Conservation (phyloP, 2,888 invertebrate genomes). For the Chironomus tentans region DNA sequence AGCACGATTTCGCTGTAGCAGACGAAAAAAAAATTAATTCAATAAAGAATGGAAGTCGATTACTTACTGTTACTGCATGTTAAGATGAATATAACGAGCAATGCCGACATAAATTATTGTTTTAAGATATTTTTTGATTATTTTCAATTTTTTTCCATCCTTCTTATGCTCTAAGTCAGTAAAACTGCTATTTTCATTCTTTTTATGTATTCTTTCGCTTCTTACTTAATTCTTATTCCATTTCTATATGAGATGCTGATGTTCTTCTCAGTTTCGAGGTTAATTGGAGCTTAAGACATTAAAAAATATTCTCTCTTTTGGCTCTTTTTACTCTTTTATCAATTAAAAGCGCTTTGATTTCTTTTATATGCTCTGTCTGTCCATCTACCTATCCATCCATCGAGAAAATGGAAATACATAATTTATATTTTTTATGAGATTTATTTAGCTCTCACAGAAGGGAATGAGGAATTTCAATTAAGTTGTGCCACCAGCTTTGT, state of each 20-base stretch:
- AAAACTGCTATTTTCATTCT: background rate
- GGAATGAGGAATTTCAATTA: background rate
- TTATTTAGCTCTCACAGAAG: no score
- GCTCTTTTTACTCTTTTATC: background rate
- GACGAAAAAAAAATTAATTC: background rate
- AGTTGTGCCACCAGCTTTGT: background rate
- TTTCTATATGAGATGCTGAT: background rate
- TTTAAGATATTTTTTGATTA: background rate
- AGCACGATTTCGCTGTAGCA: background rate
- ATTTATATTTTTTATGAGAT: background rate
- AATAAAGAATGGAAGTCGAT: background rate
- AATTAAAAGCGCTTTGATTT: slow-evolving; percentile 2
- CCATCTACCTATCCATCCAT: background rate
- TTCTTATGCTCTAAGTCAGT: no score
- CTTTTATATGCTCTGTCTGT: background rate
- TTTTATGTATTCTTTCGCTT: background rate
- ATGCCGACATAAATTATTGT: slow-evolving; percentile 6
- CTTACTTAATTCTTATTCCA: background rate
- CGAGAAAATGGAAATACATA: background rate
- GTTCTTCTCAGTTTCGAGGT: background rate
- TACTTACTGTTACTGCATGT: background rate
- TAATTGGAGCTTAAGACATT: slow-evolving; percentile 5
- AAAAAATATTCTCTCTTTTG: background rate
- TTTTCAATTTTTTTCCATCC: no score
- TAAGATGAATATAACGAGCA: background rate